Percentiles rank a stretch among this genome's conserved stretches.
Conservation (phyloP, 2,888 invertebrate genomes). For the Pachydiplax longipennis region DNA sequence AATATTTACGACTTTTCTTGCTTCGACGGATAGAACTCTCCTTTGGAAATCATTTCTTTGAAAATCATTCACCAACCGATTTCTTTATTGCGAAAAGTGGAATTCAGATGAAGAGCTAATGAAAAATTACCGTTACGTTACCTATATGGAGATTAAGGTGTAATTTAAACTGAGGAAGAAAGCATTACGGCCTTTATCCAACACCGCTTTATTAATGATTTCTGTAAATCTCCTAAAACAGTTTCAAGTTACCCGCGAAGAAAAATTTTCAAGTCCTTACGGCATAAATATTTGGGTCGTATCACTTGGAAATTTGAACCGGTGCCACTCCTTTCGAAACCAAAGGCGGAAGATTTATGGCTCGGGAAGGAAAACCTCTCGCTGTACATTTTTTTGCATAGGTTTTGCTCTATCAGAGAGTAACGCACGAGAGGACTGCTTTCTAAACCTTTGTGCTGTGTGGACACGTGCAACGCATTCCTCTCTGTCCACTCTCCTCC, state of each 20-base stretch:
- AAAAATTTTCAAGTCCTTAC: not conserved
- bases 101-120: too few species aligned
- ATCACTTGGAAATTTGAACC: not conserved
- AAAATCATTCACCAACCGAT: too few species aligned
- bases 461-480: not conserved
- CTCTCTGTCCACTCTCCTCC: not conserved
- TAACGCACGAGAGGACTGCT: not conserved
- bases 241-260: not conserved
- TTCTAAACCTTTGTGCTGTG: not conserved
- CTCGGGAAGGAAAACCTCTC: not conserved
- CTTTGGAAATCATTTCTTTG: too few species aligned
- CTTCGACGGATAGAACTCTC: too few species aligned
- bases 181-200: too few species aligned
- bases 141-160: too few species aligned
- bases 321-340: not conserved
- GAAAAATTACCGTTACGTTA: too few species aligned
- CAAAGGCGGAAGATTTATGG: not conserved
- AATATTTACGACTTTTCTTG: too few species aligned
- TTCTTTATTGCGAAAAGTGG: too few species aligned
- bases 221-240: too few species aligned
- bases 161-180: too few species aligned
- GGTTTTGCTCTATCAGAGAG: not conserved
- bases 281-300: conserved; percentile 13
- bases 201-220: too few species aligned
- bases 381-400: not conserved